Evolutionary conservation across 2,797 vertebrate genomes (phyloP), one percentile per base, ranked within the genome.

Genomic region (Phrynocephalus guinanensis): DNA sequence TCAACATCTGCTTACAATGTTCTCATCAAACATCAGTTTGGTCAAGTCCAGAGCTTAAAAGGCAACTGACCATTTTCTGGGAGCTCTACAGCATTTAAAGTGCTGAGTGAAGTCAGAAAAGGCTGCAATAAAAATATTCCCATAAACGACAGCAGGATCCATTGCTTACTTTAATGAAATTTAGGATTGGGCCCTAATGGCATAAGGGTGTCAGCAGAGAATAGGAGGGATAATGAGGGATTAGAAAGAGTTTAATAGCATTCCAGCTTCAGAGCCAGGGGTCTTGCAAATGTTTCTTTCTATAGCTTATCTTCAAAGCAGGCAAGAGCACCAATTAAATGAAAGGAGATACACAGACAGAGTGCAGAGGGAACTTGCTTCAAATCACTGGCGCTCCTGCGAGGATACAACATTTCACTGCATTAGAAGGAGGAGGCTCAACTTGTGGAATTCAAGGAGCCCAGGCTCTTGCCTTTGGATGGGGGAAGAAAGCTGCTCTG

Each of bases 301-400:
- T 83, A 79, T 73, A 73, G 88, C 85, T 89, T 86, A 89, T 86
- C 85, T 79, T 83, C 81, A 71, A 71, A 72, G 80, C 67, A 38
- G 2, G 16, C 84, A 83, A 86, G 81, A 86, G 67, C 30, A 52
- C 56, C 68, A 86, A 86, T 67, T 79, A 86, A 86, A 86, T 83
- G 75, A 79, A 86, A 86, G 66, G 50, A 48, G 84, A 82, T 86
- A 82, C 44, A 70, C 33, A 82, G 79, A 6, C 80, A 67, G 84
- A 82, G 68, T 79, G 75, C 66, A 72, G 44, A 82, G 79, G 33
- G 68, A 86, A 56, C 82, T 79, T 84, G 63, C 56, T 89, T 81
- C 63, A 77, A 81, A 28, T 77, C 78, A 44, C 63, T 86, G 67
- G 66, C 38, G 50, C 6, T 89, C 81, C 20, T 79, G 56, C n/a